phyloP scores from a whole-genome alignment of 2,797 vertebrate genomes.

The Myotis daubentonii region DNA sequence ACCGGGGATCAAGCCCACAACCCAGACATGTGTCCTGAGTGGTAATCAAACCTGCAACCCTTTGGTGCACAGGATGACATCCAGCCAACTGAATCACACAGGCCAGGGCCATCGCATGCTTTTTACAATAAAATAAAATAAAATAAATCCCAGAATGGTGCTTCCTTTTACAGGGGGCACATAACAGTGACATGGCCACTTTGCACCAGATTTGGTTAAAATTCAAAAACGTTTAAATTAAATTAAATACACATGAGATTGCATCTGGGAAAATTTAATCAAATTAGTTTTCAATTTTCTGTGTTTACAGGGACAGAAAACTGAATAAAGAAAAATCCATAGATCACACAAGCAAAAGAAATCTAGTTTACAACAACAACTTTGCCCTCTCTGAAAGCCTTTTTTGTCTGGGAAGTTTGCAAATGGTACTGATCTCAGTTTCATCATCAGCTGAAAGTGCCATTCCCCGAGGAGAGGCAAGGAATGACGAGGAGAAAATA shows the following conservation, averaged over 20 bases:
- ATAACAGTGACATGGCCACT: background rate
- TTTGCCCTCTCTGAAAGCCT: background rate
- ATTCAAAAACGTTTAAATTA: conserved; percentile 57
- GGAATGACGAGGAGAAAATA: background rate
- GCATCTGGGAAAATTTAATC: conserved; percentile 24
- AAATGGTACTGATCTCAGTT: background rate
- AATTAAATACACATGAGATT: conserved; percentile 41
- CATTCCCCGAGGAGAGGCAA: background rate
- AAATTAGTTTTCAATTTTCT: conserved; percentile 61
- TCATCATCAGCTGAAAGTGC: background rate
- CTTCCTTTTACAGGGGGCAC: background rate
- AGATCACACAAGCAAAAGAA: conserved; percentile 27
- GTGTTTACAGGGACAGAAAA: background rate
- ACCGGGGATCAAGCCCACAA: background rate
- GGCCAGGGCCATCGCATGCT: background rate
- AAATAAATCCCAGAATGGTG: background rate
- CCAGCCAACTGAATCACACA: background rate
- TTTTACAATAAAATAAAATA: conserved; percentile 8
- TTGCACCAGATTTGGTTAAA: conserved; percentile 22
- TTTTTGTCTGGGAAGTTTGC: background rate
- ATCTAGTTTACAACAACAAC: background rate
- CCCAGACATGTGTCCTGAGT: background rate
- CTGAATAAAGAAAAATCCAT: conserved; percentile 43
- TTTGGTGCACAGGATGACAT: background rate
- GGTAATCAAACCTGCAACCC: background rate